phyloP scores from a whole-genome alignment of 2,888 invertebrate species.

The Meta bourneti region DNA sequence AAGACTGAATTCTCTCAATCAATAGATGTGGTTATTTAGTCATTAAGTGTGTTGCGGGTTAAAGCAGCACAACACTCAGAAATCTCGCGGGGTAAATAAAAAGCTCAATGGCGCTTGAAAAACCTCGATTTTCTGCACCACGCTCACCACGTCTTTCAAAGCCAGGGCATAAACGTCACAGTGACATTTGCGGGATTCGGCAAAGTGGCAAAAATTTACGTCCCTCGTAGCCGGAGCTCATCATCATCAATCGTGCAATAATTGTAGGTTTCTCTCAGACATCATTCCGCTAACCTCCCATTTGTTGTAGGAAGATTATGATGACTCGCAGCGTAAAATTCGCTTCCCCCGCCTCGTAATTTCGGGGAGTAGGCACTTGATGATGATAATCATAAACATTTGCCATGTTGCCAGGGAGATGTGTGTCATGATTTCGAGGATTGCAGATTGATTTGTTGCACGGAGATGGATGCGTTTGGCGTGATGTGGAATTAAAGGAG shows the following conservation, averaged over 20 bases:
- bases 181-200: not conserved
- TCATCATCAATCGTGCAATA: conserved; percentile 61
- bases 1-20: too few species aligned
- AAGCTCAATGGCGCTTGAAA: too few species aligned
- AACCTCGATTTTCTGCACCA: too few species aligned
- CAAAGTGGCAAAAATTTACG: not conserved
- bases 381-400: conserved; percentile 51
- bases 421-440: not conserved
- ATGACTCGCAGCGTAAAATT: conserved; percentile 20
- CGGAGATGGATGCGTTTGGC: not conserved
- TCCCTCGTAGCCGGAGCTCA: conserved; percentile 15
- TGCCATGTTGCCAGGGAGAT: conserved; percentile 8
- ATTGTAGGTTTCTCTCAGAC: conserved; percentile 39
- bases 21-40: too few species aligned
- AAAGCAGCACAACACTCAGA: too few species aligned
- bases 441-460: conserved; percentile 15
- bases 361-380: conserved; percentile 40
- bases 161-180: not conserved
- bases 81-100: too few species aligned
- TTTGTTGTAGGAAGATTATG: conserved; percentile 51
- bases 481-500: too few species aligned
- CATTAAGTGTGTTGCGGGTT: too few species aligned
- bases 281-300: conserved; percentile 40
- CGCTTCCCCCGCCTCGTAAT: conserved; percentile 30
- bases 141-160: too few species aligned